Conservation (phyloP, 2,113 vertebrate genomes). For the Todiramphus saurophagus region DNA sequence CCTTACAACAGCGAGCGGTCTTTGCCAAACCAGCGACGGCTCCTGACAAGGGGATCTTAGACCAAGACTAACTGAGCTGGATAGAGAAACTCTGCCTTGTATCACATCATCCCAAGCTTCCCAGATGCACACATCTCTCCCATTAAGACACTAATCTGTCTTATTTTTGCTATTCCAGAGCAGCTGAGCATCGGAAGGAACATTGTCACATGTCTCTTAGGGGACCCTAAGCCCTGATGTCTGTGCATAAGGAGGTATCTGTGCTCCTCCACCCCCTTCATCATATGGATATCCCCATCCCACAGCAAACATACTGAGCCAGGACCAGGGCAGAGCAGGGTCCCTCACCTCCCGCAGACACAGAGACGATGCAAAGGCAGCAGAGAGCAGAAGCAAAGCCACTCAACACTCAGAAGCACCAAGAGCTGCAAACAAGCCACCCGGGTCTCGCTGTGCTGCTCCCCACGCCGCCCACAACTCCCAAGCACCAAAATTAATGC, state of each 20-base stretch:
- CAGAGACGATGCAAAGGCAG: accelerated
- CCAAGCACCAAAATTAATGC: not conserved
- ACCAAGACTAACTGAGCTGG: not conserved
- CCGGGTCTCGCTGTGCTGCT: not conserved
- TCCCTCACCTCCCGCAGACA: not conserved
- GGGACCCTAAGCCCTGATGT: accelerated
- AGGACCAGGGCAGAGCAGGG: not conserved
- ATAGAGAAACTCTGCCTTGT: not conserved
- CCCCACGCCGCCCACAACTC: not conserved
- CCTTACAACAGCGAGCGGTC: not conserved
- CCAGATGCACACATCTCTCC: not conserved
- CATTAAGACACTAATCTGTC: not conserved
- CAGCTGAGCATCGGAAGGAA: not conserved
- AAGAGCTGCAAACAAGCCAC: not conserved
- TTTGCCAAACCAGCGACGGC: not conserved
- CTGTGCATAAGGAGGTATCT: accelerated
- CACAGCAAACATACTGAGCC: not conserved
- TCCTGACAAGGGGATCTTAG: not conserved
- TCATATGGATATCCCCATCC: not conserved
- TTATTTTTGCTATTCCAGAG: not conserved
- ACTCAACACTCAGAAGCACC: accelerated
- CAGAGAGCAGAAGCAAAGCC: not conserved
- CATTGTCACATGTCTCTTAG: accelerated
- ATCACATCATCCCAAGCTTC: not conserved
- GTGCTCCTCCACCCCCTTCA: not conserved